Evolutionary conservation across 2,888 invertebrate species (phyloP).

Genomic region (Esperia sulphurella): DNA sequence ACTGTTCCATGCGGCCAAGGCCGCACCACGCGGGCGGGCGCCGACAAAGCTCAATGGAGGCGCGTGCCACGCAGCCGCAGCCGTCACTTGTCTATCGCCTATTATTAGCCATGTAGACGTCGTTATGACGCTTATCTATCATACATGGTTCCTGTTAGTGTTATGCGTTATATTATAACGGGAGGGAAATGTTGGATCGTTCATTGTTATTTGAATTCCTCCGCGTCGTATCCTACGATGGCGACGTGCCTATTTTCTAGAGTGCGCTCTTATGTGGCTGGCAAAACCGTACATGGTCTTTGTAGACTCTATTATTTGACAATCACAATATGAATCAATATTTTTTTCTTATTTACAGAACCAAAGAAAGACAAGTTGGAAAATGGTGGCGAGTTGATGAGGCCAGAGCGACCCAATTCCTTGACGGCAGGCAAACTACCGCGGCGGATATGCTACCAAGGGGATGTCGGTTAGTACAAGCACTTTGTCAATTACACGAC

Average conservation of each 20-base stretch:
- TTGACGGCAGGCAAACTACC: constrained; percentile 87
- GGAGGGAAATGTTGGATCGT: no score
- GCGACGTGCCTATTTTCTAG: no score
- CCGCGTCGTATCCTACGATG: no score
- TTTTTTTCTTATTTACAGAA: constrained; percentile 81
- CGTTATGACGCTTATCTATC: constrained; percentile 24
- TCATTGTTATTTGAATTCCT: neutral
- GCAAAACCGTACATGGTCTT: no score
- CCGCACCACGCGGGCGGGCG: constrained; percentile 39
- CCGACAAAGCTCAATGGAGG: constrained; percentile 54
- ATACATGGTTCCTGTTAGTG: neutral
- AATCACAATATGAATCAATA: neutral
- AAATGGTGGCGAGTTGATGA: constrained; percentile 76
- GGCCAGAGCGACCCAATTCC: constrained; percentile 90
- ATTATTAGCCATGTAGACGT: constrained; percentile 52
- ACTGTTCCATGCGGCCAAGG: constrained; percentile 59
- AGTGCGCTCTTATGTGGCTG: no score
- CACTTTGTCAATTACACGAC: neutral
- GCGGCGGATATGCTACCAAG: constrained; percentile 89
- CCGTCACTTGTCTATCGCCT: constrained; percentile 47
- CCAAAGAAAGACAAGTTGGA: constrained; percentile 96
- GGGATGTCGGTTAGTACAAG: constrained; percentile 74
- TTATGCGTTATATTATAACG: neutral
- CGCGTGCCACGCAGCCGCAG: constrained; percentile 43
- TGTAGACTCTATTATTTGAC: no score